Evolutionary conservation across 2,888 invertebrate species (phyloP).

Genomic region (Diarsia rubi): DNA sequence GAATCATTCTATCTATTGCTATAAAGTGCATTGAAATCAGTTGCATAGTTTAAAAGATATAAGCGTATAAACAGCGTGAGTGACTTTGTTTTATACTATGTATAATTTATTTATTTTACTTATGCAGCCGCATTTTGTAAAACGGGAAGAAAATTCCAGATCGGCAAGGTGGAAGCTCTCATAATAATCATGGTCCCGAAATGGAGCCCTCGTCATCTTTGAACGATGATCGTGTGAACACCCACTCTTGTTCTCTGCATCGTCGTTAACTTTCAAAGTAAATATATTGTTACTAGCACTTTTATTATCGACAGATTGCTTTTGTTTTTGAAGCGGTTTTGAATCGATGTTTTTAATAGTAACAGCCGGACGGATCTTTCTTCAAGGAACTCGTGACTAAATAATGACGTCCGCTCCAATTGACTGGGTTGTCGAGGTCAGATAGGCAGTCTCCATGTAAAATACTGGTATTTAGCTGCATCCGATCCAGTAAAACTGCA

Average conservation of each 20-base stretch:
- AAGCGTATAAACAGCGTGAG: no score
- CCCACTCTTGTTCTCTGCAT: background rate
- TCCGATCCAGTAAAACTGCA: no score
- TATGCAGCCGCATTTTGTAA: background rate
- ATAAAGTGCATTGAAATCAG: no score
- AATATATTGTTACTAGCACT: background rate
- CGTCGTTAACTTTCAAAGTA: background rate
- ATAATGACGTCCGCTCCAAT: no score
- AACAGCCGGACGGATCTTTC: background rate
- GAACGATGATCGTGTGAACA: background rate
- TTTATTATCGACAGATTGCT: background rate
- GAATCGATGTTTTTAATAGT: background rate
- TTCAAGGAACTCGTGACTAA: no score
- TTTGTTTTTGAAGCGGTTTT: background rate
- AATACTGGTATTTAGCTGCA: no score
- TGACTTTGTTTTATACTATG: no score
- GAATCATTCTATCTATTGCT: no score
- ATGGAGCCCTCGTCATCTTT: constrained; percentile 1
- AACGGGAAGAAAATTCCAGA: background rate
- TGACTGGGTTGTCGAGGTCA: no score
- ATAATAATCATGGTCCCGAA: constrained; percentile 34
- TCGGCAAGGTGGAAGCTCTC: background rate
- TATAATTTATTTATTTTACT: no score
- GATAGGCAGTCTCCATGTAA: no score
- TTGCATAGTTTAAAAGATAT: no score